phyloP scores from a whole-genome alignment of 2,888 invertebrate species.

The Zaprionus obscuricornis region DNA sequence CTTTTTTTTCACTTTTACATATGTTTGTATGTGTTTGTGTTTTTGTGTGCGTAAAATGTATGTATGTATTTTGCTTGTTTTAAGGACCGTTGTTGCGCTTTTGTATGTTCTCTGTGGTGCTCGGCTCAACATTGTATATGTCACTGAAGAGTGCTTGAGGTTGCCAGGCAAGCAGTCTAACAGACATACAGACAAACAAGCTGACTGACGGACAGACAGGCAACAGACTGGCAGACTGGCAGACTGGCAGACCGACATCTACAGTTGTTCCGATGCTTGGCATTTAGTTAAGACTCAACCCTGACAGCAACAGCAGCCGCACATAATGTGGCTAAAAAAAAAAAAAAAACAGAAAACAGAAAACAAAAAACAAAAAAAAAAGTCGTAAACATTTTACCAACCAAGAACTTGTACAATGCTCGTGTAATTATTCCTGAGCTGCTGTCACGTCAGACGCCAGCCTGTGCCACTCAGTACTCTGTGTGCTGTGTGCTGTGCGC shows the following conservation, averaged over 20 bases:
- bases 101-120: constrained; percentile 52
- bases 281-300: constrained; percentile 41
- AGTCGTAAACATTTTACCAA: constrained; percentile 56
- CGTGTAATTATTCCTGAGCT: constrained; percentile 66
- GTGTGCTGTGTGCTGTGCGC: no score
- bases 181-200: constrained; percentile 16
- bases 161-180: constrained; percentile 41
- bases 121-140: constrained; percentile 48
- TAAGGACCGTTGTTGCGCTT: constrained; percentile 55
- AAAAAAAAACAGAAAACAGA: constrained; percentile 22
- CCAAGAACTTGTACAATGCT: constrained; percentile 50
- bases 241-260: constrained; percentile 13
- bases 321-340: constrained; percentile 28
- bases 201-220: constrained; percentile 6
- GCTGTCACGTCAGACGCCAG: constrained; percentile 45
- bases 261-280: constrained; percentile 34
- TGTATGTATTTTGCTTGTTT: constrained; percentile 42
- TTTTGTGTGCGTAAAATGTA: constrained; percentile 22
- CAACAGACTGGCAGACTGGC: background rate
- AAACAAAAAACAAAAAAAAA: constrained; percentile 42
- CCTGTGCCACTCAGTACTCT: no score
- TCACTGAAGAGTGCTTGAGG: constrained; percentile 71
- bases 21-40: no score
- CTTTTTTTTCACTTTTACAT: constrained; percentile 3
- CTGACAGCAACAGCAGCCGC: constrained; percentile 16